These are phyloP conservation scores for Chloroceryle amazona DNA, from an alignment of 2,797 vertebrate genomes.

Conservation along the genomic window DNA sequence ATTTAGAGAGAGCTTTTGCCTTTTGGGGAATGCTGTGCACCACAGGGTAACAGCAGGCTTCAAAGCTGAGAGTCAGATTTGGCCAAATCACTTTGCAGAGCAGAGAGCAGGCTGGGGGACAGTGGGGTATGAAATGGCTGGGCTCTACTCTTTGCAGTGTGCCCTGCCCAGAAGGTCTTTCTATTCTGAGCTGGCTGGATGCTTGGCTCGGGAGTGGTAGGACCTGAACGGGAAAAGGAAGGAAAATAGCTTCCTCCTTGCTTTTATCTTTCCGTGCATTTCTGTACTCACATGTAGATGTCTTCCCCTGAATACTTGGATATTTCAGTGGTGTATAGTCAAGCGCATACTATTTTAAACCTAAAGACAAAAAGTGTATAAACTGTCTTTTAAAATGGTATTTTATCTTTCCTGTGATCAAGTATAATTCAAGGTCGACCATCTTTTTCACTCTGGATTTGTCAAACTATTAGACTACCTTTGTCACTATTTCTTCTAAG, in stretches of 20 bases:
- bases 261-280: background rate
- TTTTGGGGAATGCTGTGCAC: background rate
- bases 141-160: accelerated
- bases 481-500: background rate
- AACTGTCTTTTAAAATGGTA: background rate
- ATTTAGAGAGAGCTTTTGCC: background rate
- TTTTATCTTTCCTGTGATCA: background rate
- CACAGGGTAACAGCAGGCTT: background rate
- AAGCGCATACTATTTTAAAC: background rate
- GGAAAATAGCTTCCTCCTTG: background rate
- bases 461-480: background rate
- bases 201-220: background rate
- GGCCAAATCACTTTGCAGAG: background rate
- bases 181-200: background rate
- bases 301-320: background rate
- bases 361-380: background rate
- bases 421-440: background rate
- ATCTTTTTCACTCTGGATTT: background rate
- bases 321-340: background rate
- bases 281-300: background rate
- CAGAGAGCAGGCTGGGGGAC: accelerated
- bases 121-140: accelerated
- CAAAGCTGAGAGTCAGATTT: background rate
- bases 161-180: background rate
- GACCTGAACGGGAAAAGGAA: background rate